These are phyloP conservation scores for Ips nitidus DNA, from an alignment of 1,140 invertebrate species.

Conservation along the genomic window DNA sequence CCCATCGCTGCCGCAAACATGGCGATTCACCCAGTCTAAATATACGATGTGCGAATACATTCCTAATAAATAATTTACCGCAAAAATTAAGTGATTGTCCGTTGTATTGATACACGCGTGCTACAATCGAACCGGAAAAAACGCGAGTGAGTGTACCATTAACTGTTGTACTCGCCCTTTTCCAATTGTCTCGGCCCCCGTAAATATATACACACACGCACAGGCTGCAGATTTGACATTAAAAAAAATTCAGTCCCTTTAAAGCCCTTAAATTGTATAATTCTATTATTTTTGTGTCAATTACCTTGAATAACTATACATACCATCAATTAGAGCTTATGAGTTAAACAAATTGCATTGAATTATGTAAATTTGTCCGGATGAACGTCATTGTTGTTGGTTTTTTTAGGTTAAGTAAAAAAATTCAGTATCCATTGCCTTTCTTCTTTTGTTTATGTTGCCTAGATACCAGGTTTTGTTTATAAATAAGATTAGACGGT, in stretches of 20 bases:
- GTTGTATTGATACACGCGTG: not conserved
- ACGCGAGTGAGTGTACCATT: not conserved
- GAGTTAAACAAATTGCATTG: too few relatives aligned
- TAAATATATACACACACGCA: not conserved
- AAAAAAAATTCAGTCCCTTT: not conserved
- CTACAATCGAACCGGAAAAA: not conserved
- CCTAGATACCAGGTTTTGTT: conserved; percentile 20
- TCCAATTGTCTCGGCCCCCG: too few relatives aligned
- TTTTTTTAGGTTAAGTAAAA: conserved; percentile 19
- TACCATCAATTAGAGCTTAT: too few relatives aligned
- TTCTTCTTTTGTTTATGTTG: conserved; percentile 20
- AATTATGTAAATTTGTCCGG: too few relatives aligned
- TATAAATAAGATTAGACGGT: not conserved
- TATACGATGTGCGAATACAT: conserved; percentile 25
- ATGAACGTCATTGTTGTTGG: too few relatives aligned
- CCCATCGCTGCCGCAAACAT: conserved; percentile 17
- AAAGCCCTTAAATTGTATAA: too few relatives aligned
- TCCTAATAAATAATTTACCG: conserved; percentile 18
- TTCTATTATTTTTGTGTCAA: too few relatives aligned
- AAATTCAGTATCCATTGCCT: conserved; percentile 7
- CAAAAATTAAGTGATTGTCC: not conserved
- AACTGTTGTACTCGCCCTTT: too few relatives aligned
- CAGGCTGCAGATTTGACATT: conserved; percentile 13
- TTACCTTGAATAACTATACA: too few relatives aligned
- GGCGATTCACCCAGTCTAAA: conserved; percentile 23